Evolutionary conservation across 2,888 invertebrate genomes (phyloP), one percentile per base, ranked within the genome.

Genomic region (Geotrupes spiniger): DNA sequence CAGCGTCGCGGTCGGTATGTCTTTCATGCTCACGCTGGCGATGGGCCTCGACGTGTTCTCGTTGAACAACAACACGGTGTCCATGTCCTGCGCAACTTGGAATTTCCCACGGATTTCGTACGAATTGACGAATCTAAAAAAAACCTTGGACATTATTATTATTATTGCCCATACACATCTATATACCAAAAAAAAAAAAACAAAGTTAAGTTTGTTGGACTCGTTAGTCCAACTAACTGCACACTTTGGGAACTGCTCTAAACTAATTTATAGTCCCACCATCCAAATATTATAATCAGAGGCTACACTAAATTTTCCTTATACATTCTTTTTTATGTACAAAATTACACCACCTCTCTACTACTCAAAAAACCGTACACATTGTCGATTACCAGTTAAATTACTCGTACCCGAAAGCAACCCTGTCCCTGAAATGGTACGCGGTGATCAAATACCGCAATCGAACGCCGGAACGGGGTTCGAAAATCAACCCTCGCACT

Each of bases 391-490:
- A 10, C 31, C 3, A 5, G 8, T 4, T 29, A 33, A 33, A 33
- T 0, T 10, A 16, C 53, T 73, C 76, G 74, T 78, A 91, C 80
- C 93, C 95, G 76, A 94, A 94, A 36, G 88, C 86, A 33, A 95
- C 89, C 56, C 89, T 78, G 63, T 89, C 87, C 60, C 89, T 80
- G 71, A 91, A 92, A 69, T 87, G 86, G 74, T 85, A 94, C 26
- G 95, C 94, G 53, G 90, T 85, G 53, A 94, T 80, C 55, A 95
- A 77, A 75, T 95, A 97, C 54, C 96, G 77, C 45, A 96, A 78
- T 42, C 93, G 81, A 44, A 91, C 83, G 8, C 82, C 81, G 53
- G 79, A 81, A 49, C 84, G 78, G 51, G 87, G 87, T 65, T 92
- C 89, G 72, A 95, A 90, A 63, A 96, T 86, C 46, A 97, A 75